These are phyloP conservation scores for Xestia sexstrigata DNA, from an alignment of 2,888 invertebrate genomes.

Conservation along the genomic window DNA sequence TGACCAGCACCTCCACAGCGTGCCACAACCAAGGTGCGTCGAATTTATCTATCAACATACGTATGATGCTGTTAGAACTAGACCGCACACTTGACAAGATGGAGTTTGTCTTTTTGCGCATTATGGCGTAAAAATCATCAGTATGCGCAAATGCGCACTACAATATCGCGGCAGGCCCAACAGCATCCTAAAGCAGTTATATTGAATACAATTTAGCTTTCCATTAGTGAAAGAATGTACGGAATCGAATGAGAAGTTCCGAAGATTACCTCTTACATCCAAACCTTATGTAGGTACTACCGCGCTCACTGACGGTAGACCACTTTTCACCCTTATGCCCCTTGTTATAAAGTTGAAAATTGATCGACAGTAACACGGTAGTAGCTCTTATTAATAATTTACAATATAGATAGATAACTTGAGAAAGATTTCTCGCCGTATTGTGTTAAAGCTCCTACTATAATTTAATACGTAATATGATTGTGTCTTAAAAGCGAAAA, in stretches of 20 bases:
- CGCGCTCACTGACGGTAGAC: not conserved
- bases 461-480: slow-evolving; percentile 16
- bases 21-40: too few relatives aligned
- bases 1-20: too few relatives aligned
- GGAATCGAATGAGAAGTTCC: not conserved
- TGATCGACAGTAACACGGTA: not conserved
- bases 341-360: not conserved
- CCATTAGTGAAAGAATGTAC: not conserved
- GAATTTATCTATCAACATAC: too few relatives aligned
- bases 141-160: too few relatives aligned
- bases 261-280: not conserved
- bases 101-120: too few relatives aligned
- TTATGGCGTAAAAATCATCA: too few relatives aligned
- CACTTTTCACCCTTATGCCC: not conserved
- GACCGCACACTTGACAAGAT: too few relatives aligned
- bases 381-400: not conserved
- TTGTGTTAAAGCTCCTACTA: slow-evolving; percentile 31
- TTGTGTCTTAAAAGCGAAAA: slow-evolving; percentile 10
- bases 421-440: not conserved
- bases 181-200: too few relatives aligned
- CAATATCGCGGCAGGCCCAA: too few relatives aligned
- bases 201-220: not conserved
- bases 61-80: too few relatives aligned
- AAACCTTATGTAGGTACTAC: not conserved
- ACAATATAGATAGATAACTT: not conserved